phyloP scores from a whole-genome alignment of 2,797 vertebrate species.

The Gadopsis bispinosus region DNA sequence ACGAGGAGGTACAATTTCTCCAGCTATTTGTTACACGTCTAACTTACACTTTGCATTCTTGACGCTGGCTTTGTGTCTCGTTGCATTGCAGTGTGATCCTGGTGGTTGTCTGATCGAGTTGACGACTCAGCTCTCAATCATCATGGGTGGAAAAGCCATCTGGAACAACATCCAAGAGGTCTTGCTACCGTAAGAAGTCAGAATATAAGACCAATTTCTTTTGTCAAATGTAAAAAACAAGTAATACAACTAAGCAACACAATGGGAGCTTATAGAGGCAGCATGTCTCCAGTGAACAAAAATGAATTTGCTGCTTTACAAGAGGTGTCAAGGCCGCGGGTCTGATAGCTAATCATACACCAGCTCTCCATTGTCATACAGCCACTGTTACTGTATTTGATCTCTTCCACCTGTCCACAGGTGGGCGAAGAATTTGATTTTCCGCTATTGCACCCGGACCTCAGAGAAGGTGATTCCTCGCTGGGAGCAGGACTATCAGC shows the following conservation, averaged over 20 bases:
- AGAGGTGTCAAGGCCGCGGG: neutral
- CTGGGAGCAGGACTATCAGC: conserved; percentile 95
- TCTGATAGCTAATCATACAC: neutral
- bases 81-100: conserved; percentile 90
- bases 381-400: neutral
- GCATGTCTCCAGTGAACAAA: neutral
- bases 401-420: conserved; percentile 68
- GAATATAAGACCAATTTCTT: conserved; percentile 10
- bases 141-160: conserved; percentile 96
- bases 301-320: neutral
- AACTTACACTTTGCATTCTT: neutral
- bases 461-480: conserved; percentile 87
- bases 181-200: conserved; percentile 90
- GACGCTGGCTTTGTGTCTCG: neutral
- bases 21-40: accelerated
- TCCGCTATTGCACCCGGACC: conserved; percentile 79
- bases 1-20: conserved; percentile 88
- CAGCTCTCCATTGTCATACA: neutral
- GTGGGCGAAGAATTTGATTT: conserved; percentile 92
- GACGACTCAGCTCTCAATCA: conserved; percentile 93
- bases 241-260: neutral
- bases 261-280: neutral
- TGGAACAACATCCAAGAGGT: conserved; percentile 98
- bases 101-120: conserved; percentile 94
- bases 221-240: neutral